These are phyloP conservation scores for Steatocranus sp. DNA, from an alignment of 2,797 vertebrate species.

Conservation along the genomic window DNA sequence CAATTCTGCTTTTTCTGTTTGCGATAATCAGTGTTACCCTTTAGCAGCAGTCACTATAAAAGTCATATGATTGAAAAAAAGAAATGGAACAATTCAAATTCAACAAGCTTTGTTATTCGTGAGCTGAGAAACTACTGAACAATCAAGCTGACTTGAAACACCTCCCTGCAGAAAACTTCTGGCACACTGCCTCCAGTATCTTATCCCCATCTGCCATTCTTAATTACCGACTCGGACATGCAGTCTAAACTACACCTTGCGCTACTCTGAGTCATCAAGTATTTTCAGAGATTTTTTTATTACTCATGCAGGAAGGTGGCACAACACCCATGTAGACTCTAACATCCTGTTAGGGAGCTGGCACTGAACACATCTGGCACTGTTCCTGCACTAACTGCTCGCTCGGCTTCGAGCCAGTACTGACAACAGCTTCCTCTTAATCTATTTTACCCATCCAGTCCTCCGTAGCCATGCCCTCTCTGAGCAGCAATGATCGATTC, in stretches of 20 bases:
- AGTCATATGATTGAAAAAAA: not conserved
- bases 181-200: not conserved
- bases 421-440: conserved; percentile 4
- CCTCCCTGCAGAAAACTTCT: not conserved
- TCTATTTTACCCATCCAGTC: not conserved
- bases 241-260: not conserved
- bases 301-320: conserved; percentile 6
- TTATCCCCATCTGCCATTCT: not conserved
- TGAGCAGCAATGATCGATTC: not conserved
- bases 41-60: not conserved
- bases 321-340: not conserved
- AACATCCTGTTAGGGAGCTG: conserved; percentile 10
- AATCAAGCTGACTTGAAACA: not conserved
- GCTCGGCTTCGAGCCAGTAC: not conserved
- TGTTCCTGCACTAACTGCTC: not conserved
- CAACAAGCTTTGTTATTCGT: not conserved
- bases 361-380: not conserved
- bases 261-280: conserved; percentile 9
- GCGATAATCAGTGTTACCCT: not conserved
- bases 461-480: not conserved
- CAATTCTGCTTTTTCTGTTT: not conserved
- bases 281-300: not conserved
- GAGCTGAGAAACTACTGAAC: not conserved
- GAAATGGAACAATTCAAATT: not conserved
- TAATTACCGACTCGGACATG: not conserved